A percentile compares a stretch with the other conserved stretches of the same genome.
These are phyloP conservation scores for Diorhabda sublineata DNA, from an alignment of 1,140 invertebrate genomes.

Conservation along the genomic window DNA sequence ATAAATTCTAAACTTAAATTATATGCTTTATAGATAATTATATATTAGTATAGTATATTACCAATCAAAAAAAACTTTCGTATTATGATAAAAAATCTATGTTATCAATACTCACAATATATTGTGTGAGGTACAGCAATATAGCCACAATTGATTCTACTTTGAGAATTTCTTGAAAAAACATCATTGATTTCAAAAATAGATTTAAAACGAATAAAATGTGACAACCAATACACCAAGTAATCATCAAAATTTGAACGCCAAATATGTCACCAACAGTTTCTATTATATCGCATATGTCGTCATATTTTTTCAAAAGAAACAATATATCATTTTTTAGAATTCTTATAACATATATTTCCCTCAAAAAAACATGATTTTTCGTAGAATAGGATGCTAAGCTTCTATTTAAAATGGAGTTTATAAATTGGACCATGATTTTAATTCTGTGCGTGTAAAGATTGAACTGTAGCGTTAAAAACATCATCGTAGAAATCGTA, in stretches of 20 bases:
- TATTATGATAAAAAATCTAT: too few species aligned
- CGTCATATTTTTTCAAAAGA: background rate
- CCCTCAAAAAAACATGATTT: background rate
- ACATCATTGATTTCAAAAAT: background rate
- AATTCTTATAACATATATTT: background rate
- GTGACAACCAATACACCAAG: background rate
- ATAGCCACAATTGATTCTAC: too few species aligned
- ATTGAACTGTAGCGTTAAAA: background rate
- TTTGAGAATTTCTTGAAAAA: too few species aligned
- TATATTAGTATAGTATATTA: too few species aligned
- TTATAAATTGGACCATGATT: background rate
- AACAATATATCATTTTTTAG: background rate
- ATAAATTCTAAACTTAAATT: background rate
- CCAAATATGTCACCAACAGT: background rate
- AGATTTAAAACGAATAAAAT: background rate
- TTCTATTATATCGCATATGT: background rate
- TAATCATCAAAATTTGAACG: background rate
- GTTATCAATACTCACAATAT: too few species aligned
- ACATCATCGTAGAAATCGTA: too few species aligned
- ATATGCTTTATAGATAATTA: background rate
- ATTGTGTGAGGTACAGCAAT: too few species aligned
- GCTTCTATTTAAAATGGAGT: background rate
- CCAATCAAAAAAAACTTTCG: too few species aligned
- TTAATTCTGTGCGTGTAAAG: background rate
- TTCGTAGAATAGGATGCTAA: background rate